Evolutionary conservation across 2,113 vertebrate species (phyloP).

Genomic region (Solea senegalensis): DNA sequence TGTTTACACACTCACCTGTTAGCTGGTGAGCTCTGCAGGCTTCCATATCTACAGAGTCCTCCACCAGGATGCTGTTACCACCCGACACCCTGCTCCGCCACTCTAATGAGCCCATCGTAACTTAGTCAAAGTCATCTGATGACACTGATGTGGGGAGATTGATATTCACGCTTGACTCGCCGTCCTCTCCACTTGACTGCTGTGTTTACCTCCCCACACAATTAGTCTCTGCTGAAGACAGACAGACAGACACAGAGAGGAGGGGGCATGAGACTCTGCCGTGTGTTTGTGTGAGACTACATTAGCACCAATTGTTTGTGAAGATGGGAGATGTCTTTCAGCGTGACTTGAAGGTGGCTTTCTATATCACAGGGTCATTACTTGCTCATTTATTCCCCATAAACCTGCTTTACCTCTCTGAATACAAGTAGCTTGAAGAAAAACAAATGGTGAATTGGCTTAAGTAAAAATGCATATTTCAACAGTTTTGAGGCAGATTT

Average conservation of each 20-base stretch:
- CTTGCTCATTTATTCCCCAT: slow-evolving; percentile 69
- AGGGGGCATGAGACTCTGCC: slow-evolving; percentile 23
- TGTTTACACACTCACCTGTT: slow-evolving; percentile 54
- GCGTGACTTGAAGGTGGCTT: slow-evolving; percentile 71
- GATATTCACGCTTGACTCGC: slow-evolving; percentile 82
- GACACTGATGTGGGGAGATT: slow-evolving; percentile 82
- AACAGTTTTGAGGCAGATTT: slow-evolving; percentile 56
- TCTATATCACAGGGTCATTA: slow-evolving; percentile 65
- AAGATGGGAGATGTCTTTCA: slow-evolving; percentile 79
- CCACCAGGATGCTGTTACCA: slow-evolving; percentile 43
- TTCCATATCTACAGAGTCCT: slow-evolving; percentile 44
- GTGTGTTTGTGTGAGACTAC: slow-evolving; percentile 35
- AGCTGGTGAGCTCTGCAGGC: slow-evolving; percentile 52
- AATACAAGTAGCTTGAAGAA: slow-evolving; percentile 35
- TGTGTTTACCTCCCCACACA: slow-evolving; percentile 78
- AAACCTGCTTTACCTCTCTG: slow-evolving; percentile 47
- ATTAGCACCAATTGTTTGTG: slow-evolving; percentile 72
- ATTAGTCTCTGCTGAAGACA: slow-evolving; percentile 76
- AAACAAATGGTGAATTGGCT: slow-evolving; percentile 61
- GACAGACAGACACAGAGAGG: slow-evolving; percentile 52
- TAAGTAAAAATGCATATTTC: slow-evolving; percentile 68
- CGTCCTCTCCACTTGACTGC: slow-evolving; percentile 76
- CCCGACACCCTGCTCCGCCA: slow-evolving; percentile 38
- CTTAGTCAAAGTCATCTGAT: slow-evolving; percentile 81
- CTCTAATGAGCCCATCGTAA: slow-evolving; percentile 76